Percentiles rank a stretch among this genome's conserved stretches.
Evolutionary conservation across 2,113 vertebrate species (phyloP).

Genomic region (Brachypteracias leptosomus): DNA sequence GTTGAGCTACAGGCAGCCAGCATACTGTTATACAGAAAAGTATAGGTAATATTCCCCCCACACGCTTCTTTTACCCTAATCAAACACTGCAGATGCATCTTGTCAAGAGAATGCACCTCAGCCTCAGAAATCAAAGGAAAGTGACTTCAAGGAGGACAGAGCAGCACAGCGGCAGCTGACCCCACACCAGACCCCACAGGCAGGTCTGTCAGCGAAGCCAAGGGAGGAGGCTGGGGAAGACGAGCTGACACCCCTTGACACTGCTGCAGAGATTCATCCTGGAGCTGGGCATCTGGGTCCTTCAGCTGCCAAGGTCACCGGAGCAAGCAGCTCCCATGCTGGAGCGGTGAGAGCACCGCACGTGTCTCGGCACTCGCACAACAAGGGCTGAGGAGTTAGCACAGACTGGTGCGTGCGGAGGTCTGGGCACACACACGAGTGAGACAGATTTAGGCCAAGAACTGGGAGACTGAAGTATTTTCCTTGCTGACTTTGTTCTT

Average conservation of each 20-base stretch:
- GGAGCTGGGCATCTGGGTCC: constrained; percentile 66
- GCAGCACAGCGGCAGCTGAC: constrained; percentile 53
- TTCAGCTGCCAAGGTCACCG: constrained; percentile 55
- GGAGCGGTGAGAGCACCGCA: not conserved
- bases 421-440: not conserved
- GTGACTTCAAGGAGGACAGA: constrained; percentile 55
- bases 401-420: not conserved
- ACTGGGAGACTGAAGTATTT: not conserved
- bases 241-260: constrained; percentile 47
- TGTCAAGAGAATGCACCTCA: constrained; percentile 63
- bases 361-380: not conserved
- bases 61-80: constrained; percentile 11
- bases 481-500: not conserved
- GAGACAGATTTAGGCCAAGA: not conserved
- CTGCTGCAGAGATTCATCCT: constrained; percentile 54
- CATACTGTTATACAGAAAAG: not conserved
- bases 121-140: constrained; percentile 57
- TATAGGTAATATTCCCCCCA: not conserved
- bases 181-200: constrained; percentile 59
- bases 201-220: constrained; percentile 50
- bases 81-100: constrained; percentile 59
- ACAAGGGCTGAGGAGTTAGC: not conserved
- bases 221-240: not conserved
- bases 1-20: constrained; percentile 7
- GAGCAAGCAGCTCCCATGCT: constrained; percentile 32